phyloP scores from a whole-genome alignment of 2,113 vertebrate genomes.

The Heteronetta atricapilla region DNA sequence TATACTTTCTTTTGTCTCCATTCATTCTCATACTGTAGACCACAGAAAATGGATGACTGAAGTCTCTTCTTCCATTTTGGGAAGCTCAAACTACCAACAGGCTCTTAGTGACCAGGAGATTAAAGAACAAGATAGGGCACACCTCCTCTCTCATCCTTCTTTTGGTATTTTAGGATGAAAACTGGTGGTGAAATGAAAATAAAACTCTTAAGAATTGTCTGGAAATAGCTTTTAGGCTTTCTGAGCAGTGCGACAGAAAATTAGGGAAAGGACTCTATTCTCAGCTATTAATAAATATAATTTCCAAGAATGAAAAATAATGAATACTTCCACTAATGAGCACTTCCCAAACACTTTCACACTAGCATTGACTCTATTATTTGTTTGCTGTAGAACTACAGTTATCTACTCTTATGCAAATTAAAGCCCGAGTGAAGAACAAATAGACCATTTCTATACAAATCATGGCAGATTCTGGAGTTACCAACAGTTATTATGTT shows the following conservation, averaged over 20 bases:
- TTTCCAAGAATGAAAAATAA: background rate
- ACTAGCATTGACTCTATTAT: background rate
- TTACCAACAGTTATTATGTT: background rate
- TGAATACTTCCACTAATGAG: background rate
- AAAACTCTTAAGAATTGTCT: background rate
- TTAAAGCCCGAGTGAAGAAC: background rate
- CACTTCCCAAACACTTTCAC: background rate
- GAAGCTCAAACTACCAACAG: background rate
- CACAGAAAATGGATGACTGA: background rate
- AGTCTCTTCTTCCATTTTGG: background rate
- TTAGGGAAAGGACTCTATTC: background rate
- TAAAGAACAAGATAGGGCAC: background rate
- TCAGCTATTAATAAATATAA: background rate
- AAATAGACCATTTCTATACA: background rate
- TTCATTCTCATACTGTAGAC: background rate
- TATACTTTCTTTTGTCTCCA: background rate
- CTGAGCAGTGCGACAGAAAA: background rate
- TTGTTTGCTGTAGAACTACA: background rate
- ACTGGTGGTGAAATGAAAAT: fast-evolving
- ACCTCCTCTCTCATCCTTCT: background rate
- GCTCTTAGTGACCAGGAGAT: background rate
- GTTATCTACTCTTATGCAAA: background rate
- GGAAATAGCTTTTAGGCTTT: background rate
- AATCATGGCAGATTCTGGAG: background rate
- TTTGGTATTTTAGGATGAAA: background rate